Percentiles rank a stretch among this genome's conserved stretches.
phyloP scores from a whole-genome alignment of 2,797 vertebrate genomes.

The Linurgus olivaceus region DNA sequence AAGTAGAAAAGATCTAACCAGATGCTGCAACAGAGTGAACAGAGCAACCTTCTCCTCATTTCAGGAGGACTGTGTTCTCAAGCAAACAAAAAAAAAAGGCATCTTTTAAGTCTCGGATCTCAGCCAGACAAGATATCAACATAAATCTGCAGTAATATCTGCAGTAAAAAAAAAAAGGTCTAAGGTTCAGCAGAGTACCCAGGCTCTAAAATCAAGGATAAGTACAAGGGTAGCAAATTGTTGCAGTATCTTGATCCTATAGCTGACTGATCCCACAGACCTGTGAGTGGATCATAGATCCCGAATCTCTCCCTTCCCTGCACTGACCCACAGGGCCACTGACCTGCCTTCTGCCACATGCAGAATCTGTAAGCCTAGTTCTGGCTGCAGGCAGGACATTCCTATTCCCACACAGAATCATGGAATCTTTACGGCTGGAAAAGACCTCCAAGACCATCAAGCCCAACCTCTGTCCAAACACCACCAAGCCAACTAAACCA shows the following conservation, averaged over 20 bases:
- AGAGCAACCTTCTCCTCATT: background rate
- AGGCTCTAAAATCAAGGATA: background rate
- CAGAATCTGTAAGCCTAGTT: background rate
- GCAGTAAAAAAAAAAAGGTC: background rate
- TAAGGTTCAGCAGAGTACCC: background rate
- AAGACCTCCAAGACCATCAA: background rate
- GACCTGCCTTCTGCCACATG: background rate
- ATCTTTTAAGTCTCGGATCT: background rate
- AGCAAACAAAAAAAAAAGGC: background rate
- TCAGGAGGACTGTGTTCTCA: background rate
- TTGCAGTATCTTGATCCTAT: background rate
- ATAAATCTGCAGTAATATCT: background rate
- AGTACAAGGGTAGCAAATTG: background rate
- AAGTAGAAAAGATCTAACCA: background rate
- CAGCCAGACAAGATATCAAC: background rate
- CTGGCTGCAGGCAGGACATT: background rate
- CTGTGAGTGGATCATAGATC: rapidly evolving
- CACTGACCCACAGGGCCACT: background rate
- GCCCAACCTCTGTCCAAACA: background rate
- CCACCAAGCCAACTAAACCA: background rate
- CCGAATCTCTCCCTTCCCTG: background rate
- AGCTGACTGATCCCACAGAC: background rate
- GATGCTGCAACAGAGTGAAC: background rate
- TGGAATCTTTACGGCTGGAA: background rate
- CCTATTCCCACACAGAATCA: background rate